Percentiles rank a stretch among this genome's conserved stretches.
phyloP scores from a whole-genome alignment of 2,113 vertebrate genomes.

The Stigmatopora nigra region DNA sequence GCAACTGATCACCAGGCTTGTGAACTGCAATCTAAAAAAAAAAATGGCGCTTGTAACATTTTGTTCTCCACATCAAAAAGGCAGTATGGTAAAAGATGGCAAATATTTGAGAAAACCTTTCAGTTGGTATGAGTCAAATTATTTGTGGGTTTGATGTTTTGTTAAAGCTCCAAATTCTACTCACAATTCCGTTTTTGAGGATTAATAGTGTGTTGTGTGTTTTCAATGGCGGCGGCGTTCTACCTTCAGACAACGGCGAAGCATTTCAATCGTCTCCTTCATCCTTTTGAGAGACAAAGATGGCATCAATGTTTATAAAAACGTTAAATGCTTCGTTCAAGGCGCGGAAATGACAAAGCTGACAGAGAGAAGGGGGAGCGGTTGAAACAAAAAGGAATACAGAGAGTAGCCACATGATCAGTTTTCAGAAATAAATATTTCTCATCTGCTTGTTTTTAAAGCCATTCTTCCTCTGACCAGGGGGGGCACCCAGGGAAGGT shows the following conservation, averaged over 20 bases:
- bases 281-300: conserved; percentile 30
- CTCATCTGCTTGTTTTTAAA: conserved; percentile 29
- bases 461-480: conserved; percentile 38
- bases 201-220: conserved; percentile 56
- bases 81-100: neutral
- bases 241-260: conserved; percentile 31
- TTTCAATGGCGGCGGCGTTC: conserved; percentile 13
- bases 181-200: conserved; percentile 47
- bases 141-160: neutral
- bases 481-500: conserved; percentile 17
- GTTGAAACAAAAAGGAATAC: conserved; percentile 3
- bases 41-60: neutral
- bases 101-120: neutral
- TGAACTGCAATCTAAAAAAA: no score
- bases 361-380: neutral
- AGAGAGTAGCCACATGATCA: conserved; percentile 1
- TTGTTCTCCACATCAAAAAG: neutral
- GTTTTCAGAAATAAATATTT: conserved; percentile 54
- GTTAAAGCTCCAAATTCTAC: conserved; percentile 1
- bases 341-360: conserved; percentile 1
- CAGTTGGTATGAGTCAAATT: neutral
- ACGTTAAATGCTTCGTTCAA: conserved; percentile 34
- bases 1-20: no score
- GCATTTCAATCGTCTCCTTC: conserved; percentile 36
- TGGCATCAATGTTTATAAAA: conserved; percentile 25